Conservation (phyloP, 2,113 vertebrate species). For the Oreochromis spilurus region DNA sequence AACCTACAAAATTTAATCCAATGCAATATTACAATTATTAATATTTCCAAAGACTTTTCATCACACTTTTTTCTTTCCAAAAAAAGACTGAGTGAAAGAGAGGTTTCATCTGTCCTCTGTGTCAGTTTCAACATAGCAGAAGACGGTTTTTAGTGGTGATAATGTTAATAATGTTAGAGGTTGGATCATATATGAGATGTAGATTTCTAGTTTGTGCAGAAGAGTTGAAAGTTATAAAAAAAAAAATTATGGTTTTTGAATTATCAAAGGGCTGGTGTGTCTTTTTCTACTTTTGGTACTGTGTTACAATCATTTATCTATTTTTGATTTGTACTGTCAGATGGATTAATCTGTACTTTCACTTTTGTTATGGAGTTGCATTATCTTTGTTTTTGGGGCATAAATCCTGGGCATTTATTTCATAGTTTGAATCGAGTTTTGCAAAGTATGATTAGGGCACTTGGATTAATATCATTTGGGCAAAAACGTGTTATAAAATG, state of each 20-base stretch:
- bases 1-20: constrained; percentile 4
- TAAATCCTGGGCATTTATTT: constrained; percentile 54
- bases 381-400: constrained; percentile 29
- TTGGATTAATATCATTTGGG: background rate
- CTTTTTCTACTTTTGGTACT: constrained; percentile 69
- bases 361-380: constrained; percentile 15
- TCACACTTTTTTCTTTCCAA: background rate
- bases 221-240: constrained; percentile 7
- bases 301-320: constrained; percentile 49
- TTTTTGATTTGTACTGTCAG: constrained; percentile 45
- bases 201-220: constrained; percentile 42
- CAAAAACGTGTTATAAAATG: background rate
- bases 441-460: background rate
- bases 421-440: constrained; percentile 3
- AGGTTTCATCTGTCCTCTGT: background rate
- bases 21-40: constrained; percentile 37
- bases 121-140: background rate
- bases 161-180: constrained; percentile 15
- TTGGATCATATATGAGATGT: constrained; percentile 34
- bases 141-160: background rate
- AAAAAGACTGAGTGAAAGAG: background rate
- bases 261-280: constrained; percentile 67
- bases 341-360: constrained; percentile 33
- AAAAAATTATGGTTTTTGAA: constrained; percentile 5
- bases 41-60: constrained; percentile 53